Conservation (phyloP, 2,888 invertebrate species). For the Dynastes tityus region DNA sequence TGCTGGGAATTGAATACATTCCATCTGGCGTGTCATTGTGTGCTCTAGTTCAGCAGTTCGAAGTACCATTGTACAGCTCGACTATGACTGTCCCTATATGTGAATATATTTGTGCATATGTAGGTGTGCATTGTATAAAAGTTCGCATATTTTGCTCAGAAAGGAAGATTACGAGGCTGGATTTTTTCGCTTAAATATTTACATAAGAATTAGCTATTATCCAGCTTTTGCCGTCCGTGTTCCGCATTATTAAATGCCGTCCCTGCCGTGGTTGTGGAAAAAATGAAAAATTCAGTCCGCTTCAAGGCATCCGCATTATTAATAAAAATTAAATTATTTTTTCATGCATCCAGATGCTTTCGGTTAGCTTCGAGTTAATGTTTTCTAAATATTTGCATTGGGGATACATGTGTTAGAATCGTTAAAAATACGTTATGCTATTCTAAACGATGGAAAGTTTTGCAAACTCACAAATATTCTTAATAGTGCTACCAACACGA, state of each 20-base stretch:
- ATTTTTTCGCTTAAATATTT: slow-evolving; percentile 23
- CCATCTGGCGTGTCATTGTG: slow-evolving; percentile 34
- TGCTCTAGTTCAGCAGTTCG: slow-evolving; percentile 27
- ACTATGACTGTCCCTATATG: background rate
- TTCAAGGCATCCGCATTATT: no score
- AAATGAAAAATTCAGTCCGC: background rate
- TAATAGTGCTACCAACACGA: no score
- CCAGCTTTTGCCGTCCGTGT: background rate
- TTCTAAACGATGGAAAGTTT: background rate
- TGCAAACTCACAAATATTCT: no score
- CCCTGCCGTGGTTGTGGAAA: background rate
- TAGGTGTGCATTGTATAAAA: background rate
- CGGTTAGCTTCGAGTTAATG: background rate
- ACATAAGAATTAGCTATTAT: slow-evolving; percentile 22
- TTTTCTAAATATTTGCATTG: background rate
- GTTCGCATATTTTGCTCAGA: background rate
- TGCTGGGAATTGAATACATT: slow-evolving; percentile 40
- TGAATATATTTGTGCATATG: background rate
- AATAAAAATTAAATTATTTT: no score
- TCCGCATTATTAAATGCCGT: slow-evolving; percentile 9
- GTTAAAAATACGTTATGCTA: background rate
- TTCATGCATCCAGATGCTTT: no score
- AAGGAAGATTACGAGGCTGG: background rate
- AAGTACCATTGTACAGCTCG: slow-evolving; percentile 5
- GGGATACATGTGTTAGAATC: background rate